phyloP scores from a whole-genome alignment of 2,888 invertebrate genomes.

The Drosophila sordidula region DNA sequence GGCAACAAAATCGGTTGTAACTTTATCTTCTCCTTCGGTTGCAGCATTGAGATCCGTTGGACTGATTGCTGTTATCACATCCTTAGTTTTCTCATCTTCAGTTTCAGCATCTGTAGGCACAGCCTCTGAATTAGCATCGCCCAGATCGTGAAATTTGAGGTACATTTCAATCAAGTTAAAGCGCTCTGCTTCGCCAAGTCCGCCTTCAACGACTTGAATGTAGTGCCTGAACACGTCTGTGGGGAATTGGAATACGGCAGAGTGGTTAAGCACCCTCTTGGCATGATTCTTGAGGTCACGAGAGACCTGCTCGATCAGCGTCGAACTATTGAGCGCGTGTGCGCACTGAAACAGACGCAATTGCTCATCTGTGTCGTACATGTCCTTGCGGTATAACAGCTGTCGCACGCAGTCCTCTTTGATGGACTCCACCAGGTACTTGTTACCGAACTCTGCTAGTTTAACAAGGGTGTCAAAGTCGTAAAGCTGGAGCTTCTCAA shows the following conservation, averaged over 20 bases:
- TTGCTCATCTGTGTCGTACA: conserved; percentile 2
- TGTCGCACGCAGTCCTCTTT: conserved; percentile 4
- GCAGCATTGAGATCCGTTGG: too few relatives aligned
- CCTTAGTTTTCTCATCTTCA: background rate
- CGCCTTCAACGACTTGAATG: background rate
- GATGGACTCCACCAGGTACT: conserved; percentile 16
- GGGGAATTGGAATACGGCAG: conserved; percentile 1
- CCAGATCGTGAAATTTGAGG: background rate
- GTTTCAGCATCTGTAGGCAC: background rate
- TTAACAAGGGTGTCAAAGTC: conserved; percentile 10
- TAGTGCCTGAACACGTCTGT: conserved; percentile 7
- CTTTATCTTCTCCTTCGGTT: background rate
- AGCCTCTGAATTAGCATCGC: background rate
- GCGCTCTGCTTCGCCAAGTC: conserved; percentile 1
- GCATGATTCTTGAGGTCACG: background rate
- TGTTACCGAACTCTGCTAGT: conserved; percentile 13
- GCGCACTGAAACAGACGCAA: conserved; percentile 14
- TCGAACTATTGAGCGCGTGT: background rate
- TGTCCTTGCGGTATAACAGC: conserved; percentile 1
- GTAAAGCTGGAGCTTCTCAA: background rate
- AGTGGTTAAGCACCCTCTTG: background rate
- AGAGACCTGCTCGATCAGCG: background rate
- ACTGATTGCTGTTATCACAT: background rate
- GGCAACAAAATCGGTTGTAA: background rate
- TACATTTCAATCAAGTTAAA: conserved; percentile 15